Conservation (phyloP, 2,888 invertebrate species). For the Pelosia muscerda region DNA sequence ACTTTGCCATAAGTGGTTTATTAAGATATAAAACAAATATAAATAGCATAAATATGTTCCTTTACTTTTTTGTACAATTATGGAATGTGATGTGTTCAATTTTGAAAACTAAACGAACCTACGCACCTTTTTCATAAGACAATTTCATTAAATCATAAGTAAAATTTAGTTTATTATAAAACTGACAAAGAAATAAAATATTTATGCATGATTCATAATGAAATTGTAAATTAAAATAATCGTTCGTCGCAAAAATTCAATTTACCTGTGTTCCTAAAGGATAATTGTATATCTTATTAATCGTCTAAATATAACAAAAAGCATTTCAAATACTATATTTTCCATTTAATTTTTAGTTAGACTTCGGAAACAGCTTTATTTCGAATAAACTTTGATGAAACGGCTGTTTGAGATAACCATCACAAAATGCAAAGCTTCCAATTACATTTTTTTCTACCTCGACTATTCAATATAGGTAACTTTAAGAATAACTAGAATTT, state of each 20-base stretch:
- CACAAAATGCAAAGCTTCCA: conserved; percentile 25
- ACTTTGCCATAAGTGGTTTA: conserved; percentile 55
- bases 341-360: conserved; percentile 9
- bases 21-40: conserved; percentile 43
- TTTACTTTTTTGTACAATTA: conserved; percentile 71
- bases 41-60: conserved; percentile 41
- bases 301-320: background rate
- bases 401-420: background rate
- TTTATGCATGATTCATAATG: conserved; percentile 11
- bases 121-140: conserved; percentile 74
- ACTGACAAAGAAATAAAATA: conserved; percentile 19
- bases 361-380: conserved; percentile 4
- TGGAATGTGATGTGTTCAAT: conserved; percentile 82
- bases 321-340: conserved; percentile 5
- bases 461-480: conserved; percentile 46
- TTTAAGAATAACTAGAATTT: conserved; percentile 37
- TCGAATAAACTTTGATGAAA: background rate
- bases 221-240: conserved; percentile 13
- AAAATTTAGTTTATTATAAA: conserved; percentile 30
- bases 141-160: conserved; percentile 45
- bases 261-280: conserved; percentile 2
- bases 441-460: conserved; percentile 30
- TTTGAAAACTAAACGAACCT: conserved; percentile 57
- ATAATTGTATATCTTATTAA: background rate
- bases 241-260: background rate